Percentiles rank a stretch among this genome's conserved stretches.
These are phyloP conservation scores for Coboldia fuscipes DNA, from an alignment of 1,140 invertebrate genomes.

Conservation along the genomic window DNA sequence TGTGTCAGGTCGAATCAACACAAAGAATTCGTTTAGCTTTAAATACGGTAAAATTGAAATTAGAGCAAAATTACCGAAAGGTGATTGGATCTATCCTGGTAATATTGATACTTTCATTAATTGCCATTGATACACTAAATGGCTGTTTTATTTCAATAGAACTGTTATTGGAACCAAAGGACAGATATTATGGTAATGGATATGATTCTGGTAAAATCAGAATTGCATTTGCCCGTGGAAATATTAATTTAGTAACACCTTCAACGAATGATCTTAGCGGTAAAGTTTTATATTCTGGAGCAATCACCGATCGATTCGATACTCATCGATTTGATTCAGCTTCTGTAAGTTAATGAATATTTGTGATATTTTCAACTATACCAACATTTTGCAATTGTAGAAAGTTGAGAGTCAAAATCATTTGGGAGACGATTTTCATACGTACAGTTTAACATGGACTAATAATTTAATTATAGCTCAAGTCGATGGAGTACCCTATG, in stretches of 20 bases:
- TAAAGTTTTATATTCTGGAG: neutral
- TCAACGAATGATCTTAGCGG: neutral
- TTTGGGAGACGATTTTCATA: conserved; percentile 34
- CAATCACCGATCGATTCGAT: neutral
- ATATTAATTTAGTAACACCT: conserved; percentile 15
- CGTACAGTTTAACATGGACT: conserved; percentile 34
- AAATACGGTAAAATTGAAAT: conserved; percentile 55
- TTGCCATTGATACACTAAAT: neutral
- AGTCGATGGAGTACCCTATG: conserved; percentile 29
- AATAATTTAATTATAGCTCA: conserved; percentile 24
- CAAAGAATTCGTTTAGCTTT: conserved; percentile 39
- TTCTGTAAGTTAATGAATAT: neutral
- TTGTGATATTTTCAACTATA: neutral
- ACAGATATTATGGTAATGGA: conserved; percentile 25
- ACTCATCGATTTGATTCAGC: neutral
- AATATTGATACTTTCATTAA: conserved; percentile 4
- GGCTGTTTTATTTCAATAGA: conserved; percentile 16
- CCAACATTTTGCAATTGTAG: conserved; percentile 4
- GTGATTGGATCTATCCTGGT: conserved; percentile 64
- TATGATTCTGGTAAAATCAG: conserved; percentile 29
- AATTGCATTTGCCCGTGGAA: conserved; percentile 25
- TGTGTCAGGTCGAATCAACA: conserved; percentile 41
- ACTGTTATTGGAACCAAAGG: conserved; percentile 29
- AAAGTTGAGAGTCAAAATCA: conserved; percentile 6
- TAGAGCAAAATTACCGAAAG: conserved; percentile 46